Base-by-base conservation (phyloP, 1,140 invertebrate genomes). In the Habropoda laboriosa region DNA sequence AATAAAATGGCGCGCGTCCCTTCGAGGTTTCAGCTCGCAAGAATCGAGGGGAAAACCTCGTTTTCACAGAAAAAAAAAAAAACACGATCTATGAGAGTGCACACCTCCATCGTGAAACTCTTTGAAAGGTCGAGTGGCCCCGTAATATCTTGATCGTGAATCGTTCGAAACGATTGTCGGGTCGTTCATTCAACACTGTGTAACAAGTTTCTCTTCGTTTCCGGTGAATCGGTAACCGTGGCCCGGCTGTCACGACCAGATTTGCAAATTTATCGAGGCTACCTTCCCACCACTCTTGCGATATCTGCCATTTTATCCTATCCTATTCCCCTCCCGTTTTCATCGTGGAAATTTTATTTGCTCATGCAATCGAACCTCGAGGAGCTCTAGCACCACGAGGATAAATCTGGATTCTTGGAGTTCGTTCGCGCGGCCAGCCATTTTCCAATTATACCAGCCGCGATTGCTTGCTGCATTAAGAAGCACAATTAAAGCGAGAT, bases 401-500 rank as follows among this genome's bases (percentile, higher is more conserved):
- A 38, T 5, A 3, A 0, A 10, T 10, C 12, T 5, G 40, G 16
- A 68, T 76, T 67, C 74, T 51, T 47, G 40, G 21, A 38, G 58
- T 68, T 76, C 63, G 74, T 7, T n/a, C n/a, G n/a, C n/a, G n/a
- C n/a, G 38, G 51, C 30, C 18, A 42, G 24, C 32, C 27, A 60
- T 60, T 60, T 71, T 71, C 55, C 24, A 76, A 76, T 76, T 76
- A 76, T 40, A 49, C 3, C 12, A 5, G 13, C n/a, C 27, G 16
- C 2, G 49, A 42, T 66, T 45, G 18, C 49, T 2, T 16, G 2
- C 8, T 7, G 40, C 51, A 67, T 67, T 76, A 76, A 30, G 47
- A 21, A 32, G 42, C 55, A 35, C 35, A 21, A 78, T 78, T 60
- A 78, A 78, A 61, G 32, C 27, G 42, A 42, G 32, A 71, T 77